Evolutionary conservation across 1,140 invertebrate genomes (phyloP).

Genomic region (Conus betulinus): DNA sequence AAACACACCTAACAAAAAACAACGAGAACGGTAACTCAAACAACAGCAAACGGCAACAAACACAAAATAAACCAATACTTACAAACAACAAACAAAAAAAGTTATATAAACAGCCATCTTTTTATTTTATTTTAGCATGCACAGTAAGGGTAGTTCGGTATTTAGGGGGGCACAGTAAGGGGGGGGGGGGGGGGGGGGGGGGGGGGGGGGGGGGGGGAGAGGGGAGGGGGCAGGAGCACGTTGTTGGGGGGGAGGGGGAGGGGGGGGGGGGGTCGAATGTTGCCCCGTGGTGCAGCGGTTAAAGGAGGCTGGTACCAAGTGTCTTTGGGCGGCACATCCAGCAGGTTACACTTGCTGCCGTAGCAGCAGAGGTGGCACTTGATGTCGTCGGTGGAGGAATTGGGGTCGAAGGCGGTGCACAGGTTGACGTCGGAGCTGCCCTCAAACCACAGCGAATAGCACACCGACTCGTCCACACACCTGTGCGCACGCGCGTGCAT

Average conservation of each 20-base stretch:
- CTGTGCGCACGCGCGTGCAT: not conserved
- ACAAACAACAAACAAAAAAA: too few species aligned
- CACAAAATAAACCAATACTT: too few species aligned
- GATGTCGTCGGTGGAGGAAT: not conserved
- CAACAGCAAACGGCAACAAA: too few species aligned
- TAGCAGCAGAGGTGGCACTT: constrained; percentile 29
- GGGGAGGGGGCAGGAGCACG: not conserved
- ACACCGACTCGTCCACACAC: constrained; percentile 7
- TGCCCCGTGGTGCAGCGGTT: not conserved
- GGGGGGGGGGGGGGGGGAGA: not conserved
- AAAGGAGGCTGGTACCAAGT: constrained; percentile 17
- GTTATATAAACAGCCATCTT: too few species aligned
- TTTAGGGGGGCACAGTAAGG: too few species aligned
- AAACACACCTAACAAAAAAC: too few species aligned
- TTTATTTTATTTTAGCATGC: too few species aligned
- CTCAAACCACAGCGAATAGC: constrained; percentile 16
- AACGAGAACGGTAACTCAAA: too few species aligned
- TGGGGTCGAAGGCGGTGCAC: not conserved
- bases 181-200: not conserved
- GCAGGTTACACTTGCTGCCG: constrained; percentile 1
- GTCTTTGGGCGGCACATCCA: not conserved
- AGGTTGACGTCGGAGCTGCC: not conserved
- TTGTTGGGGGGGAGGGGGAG: not conserved
- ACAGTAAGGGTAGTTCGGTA: too few species aligned
- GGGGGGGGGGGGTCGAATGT: not conserved